Base-by-base conservation (phyloP, 2,113 vertebrate species). In the Antigone vipio region DNA sequence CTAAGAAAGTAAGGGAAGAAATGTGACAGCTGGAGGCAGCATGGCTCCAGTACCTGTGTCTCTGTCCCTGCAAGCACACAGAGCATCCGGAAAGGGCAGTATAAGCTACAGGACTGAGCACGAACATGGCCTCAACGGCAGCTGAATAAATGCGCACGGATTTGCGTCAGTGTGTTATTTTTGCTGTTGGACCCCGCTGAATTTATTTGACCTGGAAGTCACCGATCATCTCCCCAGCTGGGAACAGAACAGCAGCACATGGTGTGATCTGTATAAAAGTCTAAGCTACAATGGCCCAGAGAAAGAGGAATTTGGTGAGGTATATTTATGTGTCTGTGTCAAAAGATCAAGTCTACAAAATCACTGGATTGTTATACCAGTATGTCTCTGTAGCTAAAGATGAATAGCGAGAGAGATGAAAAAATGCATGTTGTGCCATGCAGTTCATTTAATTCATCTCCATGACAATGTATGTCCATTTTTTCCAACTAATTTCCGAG, bases 131-230 rank as follows among this genome's bases (percentile, higher is more conserved):
- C 49, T 85, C 69, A 68, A 32, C 1, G 4, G 81, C 67, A 91
- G 89, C 91, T 85, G 84, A 93, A 73, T 59, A 87, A 89, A 85
- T 20, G 94, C 0, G 4, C 55, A 50, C 0, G 0, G 71, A 88
- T 92, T 94, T 96, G 63, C 58, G n/a, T 95, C 96, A 97, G 18
- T 62, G 59, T 71, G 18, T 94, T 95, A 94, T 96, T 97, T 95
- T 95, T 93, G 77, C 66, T 73, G n/a, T 79, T 82, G 80, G 64
- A 49, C 80, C 44, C 60, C 0, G 2, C 47, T 81, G 92, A 96
- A 96, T 95, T 93, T 92, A 40, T 94, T 93, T 96, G 93, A 96
- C 93, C 88, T 95, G 94, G 83, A 95, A 94, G 91, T 91, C 77
- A 95, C 83, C 0, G 0, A 93, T 92, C 86, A 85, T 68, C 45